Conservation (phyloP, 2,797 vertebrate genomes). For the Gambelia wislizenii region DNA sequence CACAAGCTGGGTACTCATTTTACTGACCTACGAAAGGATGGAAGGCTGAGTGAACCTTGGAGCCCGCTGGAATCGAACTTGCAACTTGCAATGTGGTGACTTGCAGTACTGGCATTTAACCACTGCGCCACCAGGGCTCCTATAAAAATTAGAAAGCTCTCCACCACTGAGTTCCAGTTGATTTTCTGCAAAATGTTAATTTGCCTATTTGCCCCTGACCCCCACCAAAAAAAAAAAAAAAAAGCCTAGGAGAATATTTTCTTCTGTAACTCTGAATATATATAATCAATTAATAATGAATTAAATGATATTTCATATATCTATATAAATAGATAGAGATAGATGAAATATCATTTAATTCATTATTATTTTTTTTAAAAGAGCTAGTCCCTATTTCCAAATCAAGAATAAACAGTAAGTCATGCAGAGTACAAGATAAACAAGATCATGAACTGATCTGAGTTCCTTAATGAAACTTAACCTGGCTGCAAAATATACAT, state of each 20-base stretch:
- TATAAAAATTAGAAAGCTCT: conserved; percentile 1
- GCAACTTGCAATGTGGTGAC: too few species aligned
- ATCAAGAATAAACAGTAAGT: conserved; percentile 32
- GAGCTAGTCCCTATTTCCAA: conserved; percentile 28
- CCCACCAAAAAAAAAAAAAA: too few species aligned
- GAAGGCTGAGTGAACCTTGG: too few species aligned
- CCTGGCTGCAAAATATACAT: neutral
- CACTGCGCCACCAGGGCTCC: too few species aligned
- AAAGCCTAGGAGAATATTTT: neutral
- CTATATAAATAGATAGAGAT: too few species aligned
- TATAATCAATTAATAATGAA: too few species aligned
- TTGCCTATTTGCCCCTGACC: neutral
- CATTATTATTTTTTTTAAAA: conserved; percentile 39
- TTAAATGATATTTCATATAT: too few species aligned
- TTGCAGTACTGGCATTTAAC: too few species aligned
- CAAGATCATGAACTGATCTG: conserved; percentile 10
- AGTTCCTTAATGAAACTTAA: conserved; percentile 22
- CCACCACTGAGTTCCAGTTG: neutral
- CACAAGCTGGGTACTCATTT: too few species aligned
- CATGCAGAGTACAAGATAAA: conserved; percentile 12
- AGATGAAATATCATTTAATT: neutral
- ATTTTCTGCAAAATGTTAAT: neutral
- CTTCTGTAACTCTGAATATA: conserved; percentile 25
- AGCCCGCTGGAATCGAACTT: too few species aligned
- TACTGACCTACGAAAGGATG: too few species aligned